Evolutionary conservation across 2,888 invertebrate species (phyloP).

Genomic region (Conistra vaccinii): DNA sequence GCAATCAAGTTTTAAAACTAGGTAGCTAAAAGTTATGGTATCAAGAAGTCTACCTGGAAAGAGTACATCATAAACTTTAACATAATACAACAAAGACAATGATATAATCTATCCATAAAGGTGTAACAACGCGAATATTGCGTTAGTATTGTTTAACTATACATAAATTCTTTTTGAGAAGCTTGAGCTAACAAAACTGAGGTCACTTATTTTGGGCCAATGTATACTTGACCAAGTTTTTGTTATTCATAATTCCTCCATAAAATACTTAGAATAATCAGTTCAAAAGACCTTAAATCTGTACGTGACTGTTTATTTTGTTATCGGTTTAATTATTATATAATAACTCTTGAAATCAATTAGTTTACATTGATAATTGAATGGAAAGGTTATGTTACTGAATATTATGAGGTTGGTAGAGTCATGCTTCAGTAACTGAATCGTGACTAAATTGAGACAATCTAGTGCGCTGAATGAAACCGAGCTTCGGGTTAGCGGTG

Average conservation of each 20-base stretch:
- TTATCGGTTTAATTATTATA: constrained; percentile 38
- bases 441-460: constrained; percentile 52
- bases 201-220: constrained; percentile 69
- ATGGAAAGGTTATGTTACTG: constrained; percentile 34
- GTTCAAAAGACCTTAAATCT: constrained; percentile 46
- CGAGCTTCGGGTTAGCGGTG: constrained; percentile 70
- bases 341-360: constrained; percentile 51
- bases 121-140: constrained; percentile 50
- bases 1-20: background rate
- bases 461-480: constrained; percentile 53
- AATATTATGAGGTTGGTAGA: constrained; percentile 40
- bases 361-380: constrained; percentile 42
- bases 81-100: constrained; percentile 47
- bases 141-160: constrained; percentile 64
- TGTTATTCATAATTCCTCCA: constrained; percentile 66
- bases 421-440: constrained; percentile 54
- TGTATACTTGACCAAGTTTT: constrained; percentile 73
- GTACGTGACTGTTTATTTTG: constrained; percentile 40
- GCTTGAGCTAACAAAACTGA: constrained; percentile 64
- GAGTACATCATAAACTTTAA: constrained; percentile 27
- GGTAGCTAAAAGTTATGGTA: background rate
- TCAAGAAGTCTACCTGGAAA: constrained; percentile 3
- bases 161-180: constrained; percentile 62
- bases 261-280: constrained; percentile 61
- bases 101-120: constrained; percentile 50